Evolutionary conservation across 2,888 invertebrate species (phyloP).

Genomic region (Hoplodrina ambigua): DNA sequence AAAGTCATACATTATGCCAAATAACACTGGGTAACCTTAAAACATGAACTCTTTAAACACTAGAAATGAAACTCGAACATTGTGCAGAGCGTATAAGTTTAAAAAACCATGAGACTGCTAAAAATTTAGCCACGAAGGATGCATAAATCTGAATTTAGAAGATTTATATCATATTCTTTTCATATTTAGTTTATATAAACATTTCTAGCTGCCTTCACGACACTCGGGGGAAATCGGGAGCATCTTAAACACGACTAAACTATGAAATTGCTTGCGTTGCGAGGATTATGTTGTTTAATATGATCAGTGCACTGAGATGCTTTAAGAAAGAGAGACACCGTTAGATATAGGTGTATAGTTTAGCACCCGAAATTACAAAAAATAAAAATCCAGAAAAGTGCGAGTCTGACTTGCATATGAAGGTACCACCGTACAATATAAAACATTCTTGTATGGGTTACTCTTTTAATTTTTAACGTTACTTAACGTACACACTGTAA

Average conservation of each 20-base stretch:
- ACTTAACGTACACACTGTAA: no score
- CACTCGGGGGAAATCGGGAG: conserved; percentile 40
- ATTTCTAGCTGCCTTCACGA: conserved; percentile 33
- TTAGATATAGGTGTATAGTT: not conserved
- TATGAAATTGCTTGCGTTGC: conserved; percentile 8
- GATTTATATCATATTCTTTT: conserved; percentile 34
- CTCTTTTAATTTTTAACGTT: no score
- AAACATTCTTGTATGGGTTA: no score
- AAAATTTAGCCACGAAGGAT: conserved; percentile 45
- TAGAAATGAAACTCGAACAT: no score
- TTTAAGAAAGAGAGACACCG: not conserved
- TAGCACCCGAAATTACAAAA: no score
- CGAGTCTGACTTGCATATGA: no score
- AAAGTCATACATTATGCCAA: no score
- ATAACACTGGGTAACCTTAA: no score
- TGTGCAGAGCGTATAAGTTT: not conserved
- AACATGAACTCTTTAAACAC: no score
- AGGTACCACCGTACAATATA: no score
- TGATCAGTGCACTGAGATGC: not conserved
- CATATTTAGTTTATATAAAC: conserved; percentile 44
- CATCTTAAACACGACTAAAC: conserved; percentile 5
- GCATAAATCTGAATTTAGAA: conserved; percentile 46
- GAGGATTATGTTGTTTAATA: not conserved
- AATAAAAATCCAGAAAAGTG: no score
- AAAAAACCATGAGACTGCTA: conserved; percentile 33